Evolutionary conservation across 2,797 vertebrate genomes (phyloP), one percentile per base, ranked within the genome.

Genomic region (Danio choprae): DNA sequence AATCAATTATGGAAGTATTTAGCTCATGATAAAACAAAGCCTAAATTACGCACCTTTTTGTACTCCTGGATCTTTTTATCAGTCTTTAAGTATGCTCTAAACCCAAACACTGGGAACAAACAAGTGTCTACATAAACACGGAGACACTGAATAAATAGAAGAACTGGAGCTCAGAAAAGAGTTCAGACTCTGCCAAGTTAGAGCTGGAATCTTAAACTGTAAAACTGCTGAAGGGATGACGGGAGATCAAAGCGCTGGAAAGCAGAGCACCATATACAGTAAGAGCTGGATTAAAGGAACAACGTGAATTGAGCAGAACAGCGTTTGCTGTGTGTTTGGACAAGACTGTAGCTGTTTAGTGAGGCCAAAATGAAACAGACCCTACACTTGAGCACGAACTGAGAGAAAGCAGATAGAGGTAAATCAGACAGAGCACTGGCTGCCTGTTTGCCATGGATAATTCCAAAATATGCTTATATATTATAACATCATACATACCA

Each of bases 321-420:
- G 78, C 38, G 48, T 73, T 48, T 59, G 55, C 16, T 73, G 63
- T 59, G 53, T 81, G 78, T 84, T 77, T 83, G 64, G 76, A 86
- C 63, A 84, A 80, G 75, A 41, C 38, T 65, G 51, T 55, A 43
- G 55, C 56, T 48, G 72, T 77, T 84, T 74, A 73, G 41, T 56
- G 58, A 77, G 41, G 50, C 63, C 67, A 80, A 77, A 83, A 75
- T 73, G 58, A 84, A 76, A 81, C 76, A 84, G 75, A 74, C 56
- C 29, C 53, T 56, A 63, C 63, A 46, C 53, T 76, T 46, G 59
- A 80, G 50, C 65, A 77, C 16, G 18, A 44, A 29, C 68, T 81
- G 78, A 84, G 69, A 74, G 43, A 82, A 81, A 77, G 64, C 82
- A 87, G 83, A 85, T 46, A 18, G 72, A 50, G 50, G n/a, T 43